Base-by-base conservation (phyloP, 2,888 invertebrate genomes). In the Fragum sueziense region DNA sequence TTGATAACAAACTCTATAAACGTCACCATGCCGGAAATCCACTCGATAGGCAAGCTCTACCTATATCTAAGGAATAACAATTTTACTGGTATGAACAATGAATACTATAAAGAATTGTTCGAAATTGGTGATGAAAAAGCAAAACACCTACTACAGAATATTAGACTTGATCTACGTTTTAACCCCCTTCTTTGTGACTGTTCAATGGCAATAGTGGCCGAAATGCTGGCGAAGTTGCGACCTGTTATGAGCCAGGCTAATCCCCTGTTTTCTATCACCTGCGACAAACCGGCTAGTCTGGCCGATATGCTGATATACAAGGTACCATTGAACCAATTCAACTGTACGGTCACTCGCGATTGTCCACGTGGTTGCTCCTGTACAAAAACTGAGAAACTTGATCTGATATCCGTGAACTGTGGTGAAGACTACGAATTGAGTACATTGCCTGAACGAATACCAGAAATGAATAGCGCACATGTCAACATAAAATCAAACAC, bases 111-210 rank as follows among this genome's bases (percentile, higher is more conserved):
- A 6, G 47, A 70, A 0, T 14, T 77, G 22, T 77, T 81, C 9
- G 68, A 80, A 59, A 29, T 80, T 0, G 70, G 59, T n/a, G 22
- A 72, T 17, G 4, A 25, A 11, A 2, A 6, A 11, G 22, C 67
- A 22, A 2, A 74, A n/a, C 25, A 29, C 27, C 31, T 51, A n/a
- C 62, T 81, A 6, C 4, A 22, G 37, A 81, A 75, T 25, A 61
- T 59, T 62, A 62, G 68, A 7, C 69, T 77, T 61, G 81, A 81
- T 62, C 0, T 69, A 0, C 31, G 81, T 33, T 81, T 81, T 68
- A 81, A 81, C 52, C 81, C 77, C n/a, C 69, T 81, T 27, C 68
- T 77, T 14, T 81, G 81, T 69, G 81, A 81, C 52, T 81, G 81
- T 71, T n/a, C 7, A 20, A 59, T 81, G 41, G 77, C 68, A 47